phyloP scores from a whole-genome alignment of 92 coral and sea anemone species.

The Umimayanthus chanpuru region DNA sequence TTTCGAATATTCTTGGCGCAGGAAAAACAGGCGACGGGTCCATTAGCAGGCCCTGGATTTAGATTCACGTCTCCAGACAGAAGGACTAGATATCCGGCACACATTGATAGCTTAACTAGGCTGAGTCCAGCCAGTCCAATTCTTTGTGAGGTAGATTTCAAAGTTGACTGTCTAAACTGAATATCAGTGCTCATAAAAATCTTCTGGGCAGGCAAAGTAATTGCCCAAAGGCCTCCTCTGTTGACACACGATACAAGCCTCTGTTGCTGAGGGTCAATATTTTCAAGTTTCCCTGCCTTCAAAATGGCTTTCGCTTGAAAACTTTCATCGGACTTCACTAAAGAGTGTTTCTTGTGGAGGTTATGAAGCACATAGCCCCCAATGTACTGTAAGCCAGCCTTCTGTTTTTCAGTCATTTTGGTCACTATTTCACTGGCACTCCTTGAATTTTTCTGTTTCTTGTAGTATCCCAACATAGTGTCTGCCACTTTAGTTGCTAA shows the following conservation, averaged over 20 bases:
- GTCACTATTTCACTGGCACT: conserved; percentile 22
- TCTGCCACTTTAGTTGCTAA: conserved; percentile 51
- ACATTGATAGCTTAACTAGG: no score
- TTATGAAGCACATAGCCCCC: conserved; percentile 58
- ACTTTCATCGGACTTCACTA: conserved; percentile 2
- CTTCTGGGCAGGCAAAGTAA: conserved; percentile 47
- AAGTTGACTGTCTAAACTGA: conserved; percentile 45
- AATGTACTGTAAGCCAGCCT: conserved; percentile 57
- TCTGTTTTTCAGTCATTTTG: conserved; percentile 44
- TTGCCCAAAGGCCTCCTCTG: conserved; percentile 58
- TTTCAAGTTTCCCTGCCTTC: conserved; percentile 53
- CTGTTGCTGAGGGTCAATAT: conserved; percentile 40
- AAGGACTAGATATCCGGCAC: no score
- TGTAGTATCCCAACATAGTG: conserved; percentile 40
- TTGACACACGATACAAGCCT: conserved; percentile 46
- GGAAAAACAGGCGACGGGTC: no score
- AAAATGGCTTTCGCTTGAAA: conserved; percentile 62
- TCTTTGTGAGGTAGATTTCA: conserved; percentile 34
- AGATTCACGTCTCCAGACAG: no score
- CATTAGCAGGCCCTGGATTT: no score
- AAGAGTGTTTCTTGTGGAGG: conserved; percentile 40
- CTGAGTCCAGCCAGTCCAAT: no score
- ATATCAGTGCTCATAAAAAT: conserved; percentile 49
- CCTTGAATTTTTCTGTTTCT: conserved; percentile 31
- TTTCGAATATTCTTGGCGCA: no score